Evolutionary conservation across 2,888 invertebrate genomes (phyloP), one percentile per base, ranked within the genome.

Genomic region (Hydriomena furcata): DNA sequence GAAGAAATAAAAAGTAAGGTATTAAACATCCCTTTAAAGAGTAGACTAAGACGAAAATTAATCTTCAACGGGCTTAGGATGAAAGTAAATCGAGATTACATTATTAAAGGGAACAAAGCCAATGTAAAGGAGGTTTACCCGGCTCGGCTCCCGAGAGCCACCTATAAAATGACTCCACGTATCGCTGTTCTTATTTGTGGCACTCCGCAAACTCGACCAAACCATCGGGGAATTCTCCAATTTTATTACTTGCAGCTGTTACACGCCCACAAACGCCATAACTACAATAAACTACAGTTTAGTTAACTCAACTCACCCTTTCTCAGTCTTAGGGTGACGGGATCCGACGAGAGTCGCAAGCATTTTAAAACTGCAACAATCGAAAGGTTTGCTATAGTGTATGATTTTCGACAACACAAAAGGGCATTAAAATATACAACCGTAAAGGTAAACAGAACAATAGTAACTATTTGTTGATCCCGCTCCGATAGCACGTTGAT

Each of bases 241-340:
- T 77, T 78, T 79, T 80, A 84, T 80, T 76, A 79, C 65, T 71
- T 68, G 71, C 73, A 76, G 72, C 73, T 73, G 73, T 55, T 55
- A 55, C 54, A 51, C 47, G 32, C 43, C 55, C 53, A 57, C 64
- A 60, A 67, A 67, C 68, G 66, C 62, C 75, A 73, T 64, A 75
- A 71, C 69, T 73, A 70, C 71, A 53, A 63, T 60, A 63, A 49
- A 52, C 49, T 50, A 52, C 36, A 38, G 42, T 46, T 49, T 42
- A 53, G 44, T 40, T 38, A 40, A 47, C 41, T 32, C 37, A 48
- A 55, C 93, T 94, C 92, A 96, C 97, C 97, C 93, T 96, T 94
- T 92, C 94, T 96, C 84, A 97, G 93, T 92, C 96, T 96, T 88
- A 97, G 91, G 80, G 95, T 96, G 79, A 97, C 96, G 75, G 96